Percentiles rank a stretch among this genome's conserved stretches.
These are phyloP conservation scores for Danaus chrysippus DNA, from an alignment of 2,888 invertebrate species.

Conservation along the genomic window DNA sequence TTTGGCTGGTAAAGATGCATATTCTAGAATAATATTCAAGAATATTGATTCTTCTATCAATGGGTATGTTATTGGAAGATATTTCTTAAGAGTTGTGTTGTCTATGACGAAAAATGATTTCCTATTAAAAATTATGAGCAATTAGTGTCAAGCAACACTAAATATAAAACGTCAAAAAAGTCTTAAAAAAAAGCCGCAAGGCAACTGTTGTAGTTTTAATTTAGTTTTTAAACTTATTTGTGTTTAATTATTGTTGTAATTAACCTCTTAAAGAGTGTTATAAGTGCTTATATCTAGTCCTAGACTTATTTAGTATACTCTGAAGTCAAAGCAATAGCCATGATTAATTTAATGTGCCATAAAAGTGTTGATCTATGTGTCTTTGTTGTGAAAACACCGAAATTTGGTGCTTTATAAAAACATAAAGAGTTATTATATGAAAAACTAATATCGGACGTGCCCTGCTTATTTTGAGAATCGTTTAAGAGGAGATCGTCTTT, in stretches of 20 bases:
- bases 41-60: too few relatives aligned
- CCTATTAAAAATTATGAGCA: conserved; percentile 61
- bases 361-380: conserved; percentile 61
- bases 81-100: conserved; percentile 21
- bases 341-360: conserved; percentile 68
- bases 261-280: conserved; percentile 46
- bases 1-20: too few relatives aligned
- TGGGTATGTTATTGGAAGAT: background rate
- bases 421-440: conserved; percentile 10
- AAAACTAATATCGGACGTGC: conserved; percentile 8
- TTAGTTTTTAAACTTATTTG: conserved; percentile 74
- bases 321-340: conserved; percentile 52
- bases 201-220: conserved; percentile 57
- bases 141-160: conserved; percentile 74
- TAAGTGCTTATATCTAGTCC: conserved; percentile 69
- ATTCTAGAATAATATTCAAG: too few relatives aligned
- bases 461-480: conserved; percentile 8
- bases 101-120: conserved; percentile 45
- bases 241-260: conserved; percentile 59
- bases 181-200: conserved; percentile 67
- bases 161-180: conserved; percentile 74
- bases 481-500: conserved; percentile 7
- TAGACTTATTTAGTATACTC: conserved; percentile 51
- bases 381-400: conserved; percentile 63
- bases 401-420: conserved; percentile 41